Base-by-base conservation (phyloP, 2,113 vertebrate genomes). In the Actinemys pallida region DNA sequence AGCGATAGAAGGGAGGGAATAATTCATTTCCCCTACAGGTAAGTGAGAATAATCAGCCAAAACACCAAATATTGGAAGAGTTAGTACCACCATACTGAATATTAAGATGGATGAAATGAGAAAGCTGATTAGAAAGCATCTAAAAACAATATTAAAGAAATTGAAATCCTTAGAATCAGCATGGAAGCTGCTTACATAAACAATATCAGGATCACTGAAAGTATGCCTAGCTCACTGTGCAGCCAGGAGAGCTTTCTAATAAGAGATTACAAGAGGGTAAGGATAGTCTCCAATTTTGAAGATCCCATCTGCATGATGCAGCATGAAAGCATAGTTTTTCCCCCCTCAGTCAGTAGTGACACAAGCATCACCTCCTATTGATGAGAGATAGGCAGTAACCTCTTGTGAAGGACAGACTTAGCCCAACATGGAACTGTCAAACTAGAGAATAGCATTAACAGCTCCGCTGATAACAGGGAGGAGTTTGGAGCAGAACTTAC, bases 381-480 rank as follows among this genome's bases (percentile, higher is more conserved):
- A n/a, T 54, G n/a, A 27, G 16, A 45, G 53, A 20, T 52, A 52
- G 54, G 50, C 79, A 52, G 50, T 45, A 76, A 84, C 69, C 56
- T 83, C 35, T n/a, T 69, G 31, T 69, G 35, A 27, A 0, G 31
- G 7, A 2, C 3, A 16, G 35, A 88, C 52, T 83, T 83, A 14
- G 81, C 9, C 91, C 52, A 54, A 45, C 10, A 39, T 0, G 78
- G 42, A 85, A 83, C 8, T 3, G 29, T 35, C 2, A 19, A 2
- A 4, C 59, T 78, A 49, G 14, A 20, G 47, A 81, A 69, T 24
- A 29, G 11, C 0, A 29, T 6, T 57, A 93, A 81, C 3, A 82
- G 89, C 14, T 24, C 72, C 56, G 54, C 83, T 90, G 83, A 83
- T 45, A n/a, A 80, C 24, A 62, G 92, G 81, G 39, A 54, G 39